These are phyloP conservation scores for Syrista parreyssii DNA, from an alignment of 2,888 invertebrate species.

Conservation along the genomic window DNA sequence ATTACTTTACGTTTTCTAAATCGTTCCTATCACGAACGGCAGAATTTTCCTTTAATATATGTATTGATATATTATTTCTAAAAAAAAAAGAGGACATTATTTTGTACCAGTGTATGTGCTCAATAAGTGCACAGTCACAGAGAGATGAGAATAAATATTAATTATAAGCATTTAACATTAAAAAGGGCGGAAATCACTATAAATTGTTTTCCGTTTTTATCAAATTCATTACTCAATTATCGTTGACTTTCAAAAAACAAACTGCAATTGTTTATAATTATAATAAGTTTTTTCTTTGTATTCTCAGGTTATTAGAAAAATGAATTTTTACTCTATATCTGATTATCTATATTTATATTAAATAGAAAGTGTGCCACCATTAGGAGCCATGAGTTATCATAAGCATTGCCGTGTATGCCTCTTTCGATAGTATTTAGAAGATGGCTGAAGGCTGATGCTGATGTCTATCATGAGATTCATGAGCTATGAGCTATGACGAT, in stretches of 20 bases:
- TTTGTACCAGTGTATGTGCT: not conserved
- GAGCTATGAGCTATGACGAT: not conserved
- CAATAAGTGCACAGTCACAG: not conserved
- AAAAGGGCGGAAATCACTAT: not conserved
- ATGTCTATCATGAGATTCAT: not conserved
- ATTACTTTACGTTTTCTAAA: not conserved
- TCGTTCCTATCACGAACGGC: not conserved
- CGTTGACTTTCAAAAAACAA: not conserved
- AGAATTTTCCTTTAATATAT: not conserved
- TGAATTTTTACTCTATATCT: not conserved
- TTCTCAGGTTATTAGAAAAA: not conserved
- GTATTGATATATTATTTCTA: not conserved
- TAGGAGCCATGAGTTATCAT: not conserved
- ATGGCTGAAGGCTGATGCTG: not conserved
- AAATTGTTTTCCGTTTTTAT: not conserved
- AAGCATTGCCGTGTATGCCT: not conserved
- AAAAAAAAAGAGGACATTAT: not conserved
- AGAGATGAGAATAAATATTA: not conserved
- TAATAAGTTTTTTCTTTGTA: not conserved
- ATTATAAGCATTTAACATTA: not conserved
- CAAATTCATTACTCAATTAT: not conserved
- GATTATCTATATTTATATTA: not conserved
- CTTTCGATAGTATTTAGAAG: not conserved
- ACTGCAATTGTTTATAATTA: too few species aligned
- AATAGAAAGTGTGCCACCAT: not conserved